These are phyloP conservation scores for Notarius quadriscutis DNA, from an alignment of 2,113 vertebrate species.

Conservation along the genomic window DNA sequence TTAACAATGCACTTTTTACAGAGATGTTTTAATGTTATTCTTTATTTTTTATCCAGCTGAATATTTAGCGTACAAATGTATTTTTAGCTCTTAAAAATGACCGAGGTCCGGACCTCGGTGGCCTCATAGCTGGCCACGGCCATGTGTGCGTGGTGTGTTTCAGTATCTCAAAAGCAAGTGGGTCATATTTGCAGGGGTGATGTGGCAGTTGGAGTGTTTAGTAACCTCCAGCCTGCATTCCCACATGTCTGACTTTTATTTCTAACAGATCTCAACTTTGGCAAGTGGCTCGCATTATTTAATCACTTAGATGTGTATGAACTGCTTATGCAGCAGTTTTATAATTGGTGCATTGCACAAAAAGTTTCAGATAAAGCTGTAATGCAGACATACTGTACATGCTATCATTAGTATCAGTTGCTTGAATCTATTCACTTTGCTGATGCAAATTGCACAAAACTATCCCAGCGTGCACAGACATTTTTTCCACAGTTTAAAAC, in stretches of 20 bases:
- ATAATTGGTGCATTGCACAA: neutral
- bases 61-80: too few relatives aligned
- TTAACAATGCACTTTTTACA: too few relatives aligned
- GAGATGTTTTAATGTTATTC: too few relatives aligned
- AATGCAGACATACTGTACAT: neutral
- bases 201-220: slow-evolving; percentile 35
- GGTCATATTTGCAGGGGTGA: slow-evolving; percentile 32
- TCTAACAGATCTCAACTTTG: slow-evolving; percentile 31
- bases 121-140: too few relatives aligned
- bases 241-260: slow-evolving; percentile 41
- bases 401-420: neutral
- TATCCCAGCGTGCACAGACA: neutral
- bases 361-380: neutral
- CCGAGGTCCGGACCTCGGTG: too few relatives aligned
- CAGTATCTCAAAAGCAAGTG: slow-evolving; percentile 19
- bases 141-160: neutral
- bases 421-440: neutral
- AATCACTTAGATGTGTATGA: slow-evolving; percentile 15
- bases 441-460: neutral
- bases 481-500: neutral
- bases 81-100: too few relatives aligned
- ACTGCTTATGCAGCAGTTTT: neutral
- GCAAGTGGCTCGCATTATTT: neutral
- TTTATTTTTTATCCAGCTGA: too few relatives aligned
- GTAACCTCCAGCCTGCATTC: slow-evolving; percentile 5